Conservation (phyloP, 1,140 invertebrate species). For the Phymorhynchus buccinoides region DNA sequence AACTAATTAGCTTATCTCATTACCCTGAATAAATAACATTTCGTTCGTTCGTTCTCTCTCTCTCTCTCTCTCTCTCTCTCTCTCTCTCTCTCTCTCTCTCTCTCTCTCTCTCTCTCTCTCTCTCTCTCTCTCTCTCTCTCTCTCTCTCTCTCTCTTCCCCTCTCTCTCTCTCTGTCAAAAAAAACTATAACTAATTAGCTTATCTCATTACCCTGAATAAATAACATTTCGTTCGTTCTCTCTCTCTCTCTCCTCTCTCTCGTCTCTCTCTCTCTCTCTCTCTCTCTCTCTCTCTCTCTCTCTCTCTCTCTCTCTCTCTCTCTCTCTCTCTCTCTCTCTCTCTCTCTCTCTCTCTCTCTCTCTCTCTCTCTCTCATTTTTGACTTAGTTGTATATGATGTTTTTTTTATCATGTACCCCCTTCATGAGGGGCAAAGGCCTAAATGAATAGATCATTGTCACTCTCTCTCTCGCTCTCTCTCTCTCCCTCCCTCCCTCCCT, state of each 20-base stretch:
- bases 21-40: background rate
- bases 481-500: background rate
- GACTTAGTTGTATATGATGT: background rate
- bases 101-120: background rate
- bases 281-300: background rate
- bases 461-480: too few relatives aligned
- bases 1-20: background rate
- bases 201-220: too few relatives aligned
- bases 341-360: background rate
- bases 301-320: background rate
- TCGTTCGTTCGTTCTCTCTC: background rate
- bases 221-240: too few relatives aligned
- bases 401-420: too few relatives aligned
- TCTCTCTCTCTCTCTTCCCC: background rate
- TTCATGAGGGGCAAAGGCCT: too few relatives aligned
- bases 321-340: background rate
- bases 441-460: too few relatives aligned
- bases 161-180: constrained; percentile 2
- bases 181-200: too few relatives aligned
- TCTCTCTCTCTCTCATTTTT: background rate
- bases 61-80: background rate
- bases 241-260: background rate
- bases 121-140: background rate
- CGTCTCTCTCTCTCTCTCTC: background rate
- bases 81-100: constrained; percentile 2